Conservation (phyloP, 2,888 invertebrate species). For the Perizoma affinitatum region DNA sequence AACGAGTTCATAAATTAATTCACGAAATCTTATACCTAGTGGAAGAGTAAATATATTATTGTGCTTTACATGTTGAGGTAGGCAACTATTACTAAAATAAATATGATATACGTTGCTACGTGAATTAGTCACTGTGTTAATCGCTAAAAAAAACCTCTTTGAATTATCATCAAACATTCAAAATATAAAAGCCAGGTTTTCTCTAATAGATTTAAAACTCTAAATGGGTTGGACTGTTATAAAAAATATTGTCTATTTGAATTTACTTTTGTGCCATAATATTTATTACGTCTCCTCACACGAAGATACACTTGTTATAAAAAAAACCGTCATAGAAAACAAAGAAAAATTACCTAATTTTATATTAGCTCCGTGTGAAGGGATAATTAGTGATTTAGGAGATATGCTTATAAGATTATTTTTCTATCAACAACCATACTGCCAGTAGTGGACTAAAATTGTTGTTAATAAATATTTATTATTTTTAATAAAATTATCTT, state of each 20-base stretch:
- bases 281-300: constrained; percentile 29
- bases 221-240: too few species aligned
- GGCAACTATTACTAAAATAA: too few species aligned
- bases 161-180: too few species aligned
- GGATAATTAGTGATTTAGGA: constrained; percentile 25
- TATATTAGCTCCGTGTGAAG: constrained; percentile 26
- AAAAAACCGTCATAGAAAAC: neutral
- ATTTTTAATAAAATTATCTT: constrained; percentile 54
- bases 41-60: too few species aligned
- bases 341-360: neutral
- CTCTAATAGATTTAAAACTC: too few species aligned
- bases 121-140: constrained; percentile 10
- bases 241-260: constrained; percentile 20
- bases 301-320: neutral
- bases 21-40: too few species aligned
- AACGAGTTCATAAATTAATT: too few species aligned
- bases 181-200: too few species aligned
- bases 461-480: constrained; percentile 45
- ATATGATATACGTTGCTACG: constrained; percentile 3
- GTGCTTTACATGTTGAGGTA: too few species aligned
- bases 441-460: constrained; percentile 27
- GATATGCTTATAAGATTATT: constrained; percentile 33
- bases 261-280: constrained; percentile 40
- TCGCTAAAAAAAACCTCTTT: constrained; percentile 10
- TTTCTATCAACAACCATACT: constrained; percentile 34